A percentile compares a stretch with the other conserved stretches of the same genome.
phyloP scores from a whole-genome alignment of 2,797 vertebrate genomes.

The Helicolenus hilgendorfi region DNA sequence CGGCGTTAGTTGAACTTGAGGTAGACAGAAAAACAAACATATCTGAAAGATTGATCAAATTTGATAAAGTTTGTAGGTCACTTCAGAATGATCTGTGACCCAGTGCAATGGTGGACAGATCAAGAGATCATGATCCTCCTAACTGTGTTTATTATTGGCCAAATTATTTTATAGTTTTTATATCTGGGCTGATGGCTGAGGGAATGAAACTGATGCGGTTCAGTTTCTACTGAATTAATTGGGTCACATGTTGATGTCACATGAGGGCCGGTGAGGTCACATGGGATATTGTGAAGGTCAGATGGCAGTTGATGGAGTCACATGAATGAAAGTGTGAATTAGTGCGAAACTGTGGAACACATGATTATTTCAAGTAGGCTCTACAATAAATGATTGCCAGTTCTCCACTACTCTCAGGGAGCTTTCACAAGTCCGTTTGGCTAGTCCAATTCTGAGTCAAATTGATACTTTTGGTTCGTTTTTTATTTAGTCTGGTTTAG shows the following conservation, averaged over 20 bases:
- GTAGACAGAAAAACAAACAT: neutral
- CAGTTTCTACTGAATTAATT: neutral
- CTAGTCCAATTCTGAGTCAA: too few relatives aligned
- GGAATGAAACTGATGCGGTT: neutral
- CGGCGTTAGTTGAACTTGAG: neutral
- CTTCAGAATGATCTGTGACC: neutral
- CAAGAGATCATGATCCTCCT: neutral
- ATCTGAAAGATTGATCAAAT: neutral
- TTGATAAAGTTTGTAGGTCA: neutral
- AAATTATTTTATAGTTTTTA: neutral
- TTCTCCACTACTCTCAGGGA: neutral
- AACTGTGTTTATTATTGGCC: neutral
- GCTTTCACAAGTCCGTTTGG: too few relatives aligned
- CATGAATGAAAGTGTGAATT: slow-evolving; percentile 15
- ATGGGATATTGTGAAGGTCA: slow-evolving; percentile 24
- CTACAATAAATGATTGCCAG: neutral
- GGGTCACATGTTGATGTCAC: slow-evolving; percentile 25
- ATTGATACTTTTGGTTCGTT: too few relatives aligned
- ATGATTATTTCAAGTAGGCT: neutral
- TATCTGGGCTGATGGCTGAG: neutral
- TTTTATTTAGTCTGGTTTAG: too few relatives aligned
- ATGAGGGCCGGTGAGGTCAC: slow-evolving; percentile 34
- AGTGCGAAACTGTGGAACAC: neutral
- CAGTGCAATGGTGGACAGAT: neutral
- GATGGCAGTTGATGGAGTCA: slow-evolving; percentile 17